Evolutionary conservation across 2,113 vertebrate genomes (phyloP), one percentile per base, ranked within the genome.

Genomic region (Fregetta grallaria): DNA sequence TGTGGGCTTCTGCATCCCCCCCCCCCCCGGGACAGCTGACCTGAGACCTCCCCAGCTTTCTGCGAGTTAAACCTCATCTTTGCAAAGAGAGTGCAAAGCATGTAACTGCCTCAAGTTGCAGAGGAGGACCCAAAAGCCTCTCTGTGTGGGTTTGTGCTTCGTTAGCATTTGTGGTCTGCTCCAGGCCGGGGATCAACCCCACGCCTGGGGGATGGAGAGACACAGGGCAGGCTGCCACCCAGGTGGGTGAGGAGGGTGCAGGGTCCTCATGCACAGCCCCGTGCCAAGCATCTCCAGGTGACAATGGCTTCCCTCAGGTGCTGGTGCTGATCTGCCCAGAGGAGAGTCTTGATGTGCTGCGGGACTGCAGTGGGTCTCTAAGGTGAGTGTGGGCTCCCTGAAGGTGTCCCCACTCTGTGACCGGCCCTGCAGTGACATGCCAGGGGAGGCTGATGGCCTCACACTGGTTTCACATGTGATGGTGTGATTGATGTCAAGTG

Each of bases 131-230:
- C 6, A 4, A 56, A 63, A 88, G 42, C 50, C 19, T 36, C 91
- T 55, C 58, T n/a, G 49, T 2, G 29, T 36, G 50, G n/a, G 18
- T 45, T 26, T 74, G 77, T 71, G 49, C 38, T 91, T 87, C 0
- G 0, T 52, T 62, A 85, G 70, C 34, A 45, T 56, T 4, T 56
- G 55, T 36, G 73, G 55, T 76, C 42, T 77, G 62, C 83, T 61
- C 32, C 49, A 68, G 36, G 13, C 29, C 15, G 22, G 50, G 17
- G 38, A 10, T 5, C 3, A 9, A 59, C 26, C 47, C 27, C 26
- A 7, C 0, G 0, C 7, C 25, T 6, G 19, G 29, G 29, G n/a
- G 5, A 53, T 3, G 6, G 73, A 61, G 52, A 11, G n/a, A 34
- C 66, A 36, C 26, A 26, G 22, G 40, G 10, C 25, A 22, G 18